Evolutionary conservation across 2,113 vertebrate species (phyloP).

Genomic region (Pitta sordida): DNA sequence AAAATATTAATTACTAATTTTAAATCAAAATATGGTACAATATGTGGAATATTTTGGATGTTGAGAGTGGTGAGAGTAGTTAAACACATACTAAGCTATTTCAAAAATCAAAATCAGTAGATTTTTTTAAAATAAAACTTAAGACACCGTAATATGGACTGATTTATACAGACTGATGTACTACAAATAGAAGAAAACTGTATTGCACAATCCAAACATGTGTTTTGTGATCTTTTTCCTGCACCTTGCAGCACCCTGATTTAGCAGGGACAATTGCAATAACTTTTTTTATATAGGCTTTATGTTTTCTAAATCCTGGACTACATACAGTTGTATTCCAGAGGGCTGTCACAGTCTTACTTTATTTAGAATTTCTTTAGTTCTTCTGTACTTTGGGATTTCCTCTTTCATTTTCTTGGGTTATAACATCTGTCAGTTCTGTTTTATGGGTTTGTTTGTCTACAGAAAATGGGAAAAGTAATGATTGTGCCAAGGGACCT

Average conservation of each 20-base stretch:
- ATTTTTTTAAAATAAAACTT: neutral
- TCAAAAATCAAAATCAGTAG: neutral
- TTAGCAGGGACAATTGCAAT: neutral
- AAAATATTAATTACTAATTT: neutral
- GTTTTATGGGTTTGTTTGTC: constrained; percentile 61
- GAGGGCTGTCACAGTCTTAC: neutral
- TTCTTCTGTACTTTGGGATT: neutral
- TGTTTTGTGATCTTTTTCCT: neutral
- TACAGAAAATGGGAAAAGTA: constrained; percentile 66
- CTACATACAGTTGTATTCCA: neutral
- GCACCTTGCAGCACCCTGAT: neutral
- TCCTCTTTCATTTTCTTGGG: constrained; percentile 52
- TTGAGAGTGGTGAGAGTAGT: neutral
- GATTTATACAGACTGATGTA: neutral
- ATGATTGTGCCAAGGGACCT: constrained; percentile 33
- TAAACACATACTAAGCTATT: neutral
- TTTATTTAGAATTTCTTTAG: constrained; percentile 30
- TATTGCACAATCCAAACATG: neutral
- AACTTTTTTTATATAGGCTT: neutral
- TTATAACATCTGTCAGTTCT: constrained; percentile 59
- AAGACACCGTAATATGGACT: neutral
- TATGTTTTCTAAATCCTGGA: neutral
- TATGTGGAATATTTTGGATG: neutral
- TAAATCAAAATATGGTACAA: neutral
- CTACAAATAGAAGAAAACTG: neutral